Evolutionary conservation across 2,888 invertebrate species (phyloP).

Genomic region (Spatulosminthurus flaviceps): DNA sequence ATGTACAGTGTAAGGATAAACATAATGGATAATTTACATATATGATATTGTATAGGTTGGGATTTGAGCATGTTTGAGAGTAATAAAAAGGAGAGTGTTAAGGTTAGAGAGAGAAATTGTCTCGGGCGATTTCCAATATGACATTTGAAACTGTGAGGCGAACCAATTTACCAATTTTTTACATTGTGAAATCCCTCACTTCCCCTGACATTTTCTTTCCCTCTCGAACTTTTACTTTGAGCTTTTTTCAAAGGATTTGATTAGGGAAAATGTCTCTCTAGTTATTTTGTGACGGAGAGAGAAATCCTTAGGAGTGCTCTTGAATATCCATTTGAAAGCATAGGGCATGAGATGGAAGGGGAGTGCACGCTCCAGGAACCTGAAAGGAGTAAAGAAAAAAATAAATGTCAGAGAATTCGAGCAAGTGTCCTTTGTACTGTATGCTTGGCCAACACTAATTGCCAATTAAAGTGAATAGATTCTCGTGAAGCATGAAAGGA

Average conservation of each 20-base stretch:
- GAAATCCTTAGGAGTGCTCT: not conserved
- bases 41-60: too few relatives aligned
- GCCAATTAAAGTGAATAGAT: slow-evolving; percentile 58
- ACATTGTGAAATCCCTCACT: not conserved
- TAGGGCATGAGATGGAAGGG: too few relatives aligned
- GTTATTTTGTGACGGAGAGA: too few relatives aligned
- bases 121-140: slow-evolving; percentile 8
- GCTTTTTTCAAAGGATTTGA: not conserved
- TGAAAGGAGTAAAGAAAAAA: not conserved
- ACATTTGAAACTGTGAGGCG: not conserved
- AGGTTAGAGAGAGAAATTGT: too few relatives aligned
- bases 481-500: slow-evolving; percentile 39
- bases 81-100: too few relatives aligned
- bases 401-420: slow-evolving; percentile 1
- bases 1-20: too few relatives aligned
- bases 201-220: not conserved
- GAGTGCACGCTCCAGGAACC: not conserved
- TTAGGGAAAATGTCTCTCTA: not conserved
- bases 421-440: slow-evolving; percentile 9
- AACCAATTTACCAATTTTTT: too few relatives aligned
- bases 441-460: slow-evolving; percentile 55
- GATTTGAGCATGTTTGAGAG: too few relatives aligned
- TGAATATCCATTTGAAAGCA: not conserved
- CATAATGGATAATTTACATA: too few relatives aligned
- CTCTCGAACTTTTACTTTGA: not conserved